A percentile compares a stretch with the other conserved stretches of the same genome.
phyloP scores from a whole-genome alignment of 2,113 vertebrate genomes.

The Misgurnus anguillicaudatus region DNA sequence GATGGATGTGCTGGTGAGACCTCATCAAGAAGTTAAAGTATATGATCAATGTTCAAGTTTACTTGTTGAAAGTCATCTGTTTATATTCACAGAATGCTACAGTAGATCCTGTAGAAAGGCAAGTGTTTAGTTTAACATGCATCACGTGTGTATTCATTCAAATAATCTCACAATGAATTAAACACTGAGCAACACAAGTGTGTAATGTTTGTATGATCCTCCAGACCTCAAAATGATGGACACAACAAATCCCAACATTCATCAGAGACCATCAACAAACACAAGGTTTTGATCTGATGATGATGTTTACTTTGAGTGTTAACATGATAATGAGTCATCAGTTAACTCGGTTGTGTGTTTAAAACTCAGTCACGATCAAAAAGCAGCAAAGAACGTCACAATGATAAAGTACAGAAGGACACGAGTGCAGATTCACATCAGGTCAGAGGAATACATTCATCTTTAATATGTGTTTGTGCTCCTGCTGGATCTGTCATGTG shows the following conservation, averaged over 20 bases:
- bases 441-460: conserved; percentile 15
- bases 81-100: neutral
- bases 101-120: neutral
- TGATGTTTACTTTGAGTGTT: neutral
- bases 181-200: no score
- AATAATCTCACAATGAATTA: no score
- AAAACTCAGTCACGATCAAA: conserved; percentile 13
- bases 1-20: conserved; percentile 4
- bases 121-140: neutral
- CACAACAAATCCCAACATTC: neutral
- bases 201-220: neutral
- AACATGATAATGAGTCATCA: neutral
- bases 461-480: no score
- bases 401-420: neutral
- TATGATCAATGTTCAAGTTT: neutral
- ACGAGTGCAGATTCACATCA: neutral
- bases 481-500: no score
- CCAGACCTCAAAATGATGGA: neutral
- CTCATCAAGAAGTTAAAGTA: neutral
- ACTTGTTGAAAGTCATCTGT: neutral
- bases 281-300: conserved; percentile 27
- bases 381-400: neutral
- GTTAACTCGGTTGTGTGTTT: neutral
- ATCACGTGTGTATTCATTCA: neutral
- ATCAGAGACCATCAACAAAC: neutral